Base-by-base conservation (phyloP, 2,888 invertebrate species). In the Galeopsomyia nigrocyanea region DNA sequence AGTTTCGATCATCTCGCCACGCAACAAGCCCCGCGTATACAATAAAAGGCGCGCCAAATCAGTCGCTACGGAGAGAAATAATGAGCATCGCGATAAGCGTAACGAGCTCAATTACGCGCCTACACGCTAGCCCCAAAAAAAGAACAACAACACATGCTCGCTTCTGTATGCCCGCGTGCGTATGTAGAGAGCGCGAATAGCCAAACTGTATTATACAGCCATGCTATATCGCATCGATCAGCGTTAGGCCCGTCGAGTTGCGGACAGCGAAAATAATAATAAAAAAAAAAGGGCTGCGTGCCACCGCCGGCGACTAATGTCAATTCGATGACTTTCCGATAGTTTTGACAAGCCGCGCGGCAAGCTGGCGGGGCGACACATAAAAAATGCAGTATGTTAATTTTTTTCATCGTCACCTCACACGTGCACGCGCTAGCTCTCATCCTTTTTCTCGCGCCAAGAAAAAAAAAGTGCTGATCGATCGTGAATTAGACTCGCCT, bases 321-420 rank as follows among this genome's bases (percentile, higher is more conserved):
- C 80, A 77, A 79, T 83, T 79, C 83, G 77, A 86, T 86, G 86
- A 86, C 86, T 86, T 83, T 86, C 81, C 84, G 80, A 83, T 86
- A 71, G 66, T 64, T 74, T 60, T 70, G 73, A 67, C 67, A 53
- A 5, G 49, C 31, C 31, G 26, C 57, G 49, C 31, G 7, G 26
- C 57, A 21, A 47, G 22, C 26, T 31, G 65, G 53, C 56, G 51
- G 68, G 57, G 46, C 22, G 51, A 68, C 78, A 63, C 71, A 77
- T 79, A 77, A 77, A 79, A 81, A 81, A 81, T 78, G 79, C 80
- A 77, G 76, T 78, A 84, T 85, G 84, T 79, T 80, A 85, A 85
- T 85, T 85, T 85, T 83, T 83, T 83, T 84, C 82, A 71, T 76
- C 79, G 84, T 85, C 85, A 84, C 82, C 83, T 83, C 83, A 82